Conservation (phyloP, 92 coral and sea anemone genomes). For the Micromussa lordhowensis region DNA sequence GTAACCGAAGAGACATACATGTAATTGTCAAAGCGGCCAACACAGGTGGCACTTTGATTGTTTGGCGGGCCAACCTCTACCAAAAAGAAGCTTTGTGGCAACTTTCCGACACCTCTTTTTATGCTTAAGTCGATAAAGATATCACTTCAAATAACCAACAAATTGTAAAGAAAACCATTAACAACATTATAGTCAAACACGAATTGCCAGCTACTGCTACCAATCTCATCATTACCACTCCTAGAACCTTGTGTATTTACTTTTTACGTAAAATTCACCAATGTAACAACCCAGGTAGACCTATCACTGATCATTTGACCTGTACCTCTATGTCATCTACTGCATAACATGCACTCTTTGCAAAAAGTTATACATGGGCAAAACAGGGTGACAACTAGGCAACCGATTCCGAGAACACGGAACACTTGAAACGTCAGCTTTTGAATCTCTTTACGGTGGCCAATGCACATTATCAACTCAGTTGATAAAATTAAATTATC, state of each 20-base stretch:
- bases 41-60: conserved; percentile 66
- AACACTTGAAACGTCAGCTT: too few relatives aligned
- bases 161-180: conserved; percentile 49
- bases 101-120: conserved; percentile 43
- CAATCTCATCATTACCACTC: conserved; percentile 56
- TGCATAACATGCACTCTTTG: too few relatives aligned
- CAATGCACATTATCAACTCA: too few relatives aligned
- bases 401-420: too few relatives aligned
- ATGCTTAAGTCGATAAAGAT: conserved; percentile 23
- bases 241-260: conserved; percentile 47
- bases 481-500: too few relatives aligned
- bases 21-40: conserved; percentile 58
- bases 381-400: too few relatives aligned
- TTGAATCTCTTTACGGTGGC: too few relatives aligned
- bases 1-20: too few relatives aligned
- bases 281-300: conserved; percentile 55
- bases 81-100: conserved; percentile 43
- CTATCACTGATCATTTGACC: too few relatives aligned
- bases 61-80: conserved; percentile 46
- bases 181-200: background rate
- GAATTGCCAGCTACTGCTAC: conserved; percentile 43
- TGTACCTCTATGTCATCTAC: too few relatives aligned
- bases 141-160: conserved; percentile 55
- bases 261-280: conserved; percentile 56
- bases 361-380: too few relatives aligned